Evolutionary conservation across 2,113 vertebrate species (phyloP), one percentile per base, ranked within the genome.

Genomic region (Ammospiza caudacuta): DNA sequence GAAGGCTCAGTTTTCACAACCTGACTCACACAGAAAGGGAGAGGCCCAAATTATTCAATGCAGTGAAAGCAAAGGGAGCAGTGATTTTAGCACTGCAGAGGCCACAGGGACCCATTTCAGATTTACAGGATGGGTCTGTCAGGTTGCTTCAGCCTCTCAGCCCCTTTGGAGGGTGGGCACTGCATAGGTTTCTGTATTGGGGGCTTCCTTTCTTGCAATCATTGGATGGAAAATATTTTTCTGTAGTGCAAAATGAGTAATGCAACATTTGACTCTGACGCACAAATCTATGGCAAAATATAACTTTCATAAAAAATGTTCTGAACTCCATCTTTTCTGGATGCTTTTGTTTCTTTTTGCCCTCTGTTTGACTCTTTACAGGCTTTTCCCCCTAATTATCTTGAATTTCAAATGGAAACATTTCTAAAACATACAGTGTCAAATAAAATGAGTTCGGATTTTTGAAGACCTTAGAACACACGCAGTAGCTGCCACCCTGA

Each of bases 1-100:
- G 61, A n/a, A 85, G 57, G 93, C 86, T 94, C 90, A 23, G 57
- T 49, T 96, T 96, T 93, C 93, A 87, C 89, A 90, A 66, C 80
- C 69, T 82, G 83, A 72, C 80, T 94, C 61, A 37, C 20, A 16
- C 20, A 44, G 73, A 76, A 83, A 75, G 59, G 59, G 75, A 90
- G 87, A 86, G 66, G 66, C 73, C 64, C 54, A 51, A 64, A 47
- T 33, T n/a, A 58, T 79, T 91, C 73, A 57, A 0, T 13, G 69
- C 52, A 49, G n/a, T 19, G 66, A 52, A 68, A n/a, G 44, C 4
- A 2, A 47, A 9, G 27, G 64, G 0, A 94, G 64, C n/a, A 1
- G 69, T 15, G 57, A 31, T 78, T 75, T 66, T 49, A 35, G 64
- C 3, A 1, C 57, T 54, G 64, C 64, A 61, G 57, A 61, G 35